These are phyloP conservation scores for Abscondita cerata DNA, from an alignment of 2,888 invertebrate genomes.

Conservation along the genomic window DNA sequence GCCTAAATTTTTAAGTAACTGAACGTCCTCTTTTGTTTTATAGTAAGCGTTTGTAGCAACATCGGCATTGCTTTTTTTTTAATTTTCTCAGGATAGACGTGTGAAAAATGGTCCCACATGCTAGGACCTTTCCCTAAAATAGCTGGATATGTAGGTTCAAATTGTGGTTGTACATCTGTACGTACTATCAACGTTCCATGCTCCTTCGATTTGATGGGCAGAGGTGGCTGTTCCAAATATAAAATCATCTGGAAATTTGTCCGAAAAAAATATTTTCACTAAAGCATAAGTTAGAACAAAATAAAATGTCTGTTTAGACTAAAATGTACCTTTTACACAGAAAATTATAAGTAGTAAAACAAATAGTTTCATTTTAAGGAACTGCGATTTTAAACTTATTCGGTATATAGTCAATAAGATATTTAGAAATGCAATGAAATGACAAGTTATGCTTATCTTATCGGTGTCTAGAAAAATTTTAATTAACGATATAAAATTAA, in stretches of 20 bases:
- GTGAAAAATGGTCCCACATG: constrained; percentile 67
- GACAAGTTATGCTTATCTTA: too few relatives aligned
- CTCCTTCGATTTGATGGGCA: constrained; percentile 69
- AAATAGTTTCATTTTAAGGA: too few relatives aligned
- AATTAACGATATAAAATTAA: too few relatives aligned
- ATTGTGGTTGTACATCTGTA: not conserved
- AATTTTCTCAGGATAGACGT: constrained; percentile 62
- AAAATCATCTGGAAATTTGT: constrained; percentile 30
- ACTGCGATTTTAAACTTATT: too few relatives aligned
- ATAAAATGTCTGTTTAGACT: too few relatives aligned
- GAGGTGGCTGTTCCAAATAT: constrained; percentile 68
- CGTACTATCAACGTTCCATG: constrained; percentile 59
- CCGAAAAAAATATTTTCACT: too few relatives aligned
- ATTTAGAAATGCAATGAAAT: too few relatives aligned
- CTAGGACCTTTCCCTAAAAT: constrained; percentile 68
- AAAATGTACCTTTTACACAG: too few relatives aligned
- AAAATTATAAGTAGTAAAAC: too few relatives aligned
- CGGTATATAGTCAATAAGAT: too few relatives aligned
- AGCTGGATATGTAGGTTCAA: not conserved
- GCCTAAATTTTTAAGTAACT: constrained; percentile 69
- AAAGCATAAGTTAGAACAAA: too few relatives aligned
- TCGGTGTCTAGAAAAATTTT: too few relatives aligned
- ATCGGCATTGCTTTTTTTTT: constrained; percentile 67
- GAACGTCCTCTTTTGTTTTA: constrained; percentile 68
- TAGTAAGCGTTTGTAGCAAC: constrained; percentile 75